Base-by-base conservation (phyloP, 2,888 invertebrate species). In the Julus scandinavius region DNA sequence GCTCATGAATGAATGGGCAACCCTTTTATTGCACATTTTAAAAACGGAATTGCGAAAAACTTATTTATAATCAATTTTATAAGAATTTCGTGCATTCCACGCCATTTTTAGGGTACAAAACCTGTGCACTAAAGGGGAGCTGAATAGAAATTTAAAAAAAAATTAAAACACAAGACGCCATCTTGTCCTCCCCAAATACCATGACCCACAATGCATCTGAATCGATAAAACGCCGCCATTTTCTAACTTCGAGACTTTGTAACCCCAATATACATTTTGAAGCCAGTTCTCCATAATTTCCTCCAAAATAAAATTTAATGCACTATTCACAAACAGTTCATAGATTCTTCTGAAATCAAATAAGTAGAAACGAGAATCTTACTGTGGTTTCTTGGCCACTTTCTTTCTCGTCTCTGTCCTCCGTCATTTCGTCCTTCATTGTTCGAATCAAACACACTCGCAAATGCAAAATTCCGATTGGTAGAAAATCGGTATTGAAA, bases 341-440 rank as follows among this genome's bases (percentile, higher is more conserved):
- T 85, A 88, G 54, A 13, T 86, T 85, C 85, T 85, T 72, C 63
- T 72, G 63, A 85, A 38, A 85, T 85, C 85, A 45, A 72, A 87
- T 80, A 87, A 72, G 40, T 17, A 87, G 49, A 72, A 72, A 87
- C 40, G 54, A 63, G 13, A 86, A 49, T 50, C 80, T 84, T 89
- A 89, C 89, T 41, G 88, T 88, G 41, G 88, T 86, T 88, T 89
- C 89, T 88, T 89, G 87, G 86, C 89, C 87, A 87, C 88, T 87
- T 88, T 89, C 89, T 83, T 86, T 89, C 49, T 88, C 88, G 72
- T 89, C 88, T 88, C 87, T 89, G 50, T 89, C 89, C 85, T 89
- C 89, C 72, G 89, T 89, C 89, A 89, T 89, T 88, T 88, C 88
- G 72, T 72, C 84, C 86, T 84, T 88, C 84, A 88, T 86, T 40